Percentiles rank a stretch among this genome's conserved stretches.
These are phyloP conservation scores for Phacellophora camtschatica DNA, from an alignment of 30 jellyfish, hydroid and myxozoan genomes.

Conservation along the genomic window DNA sequence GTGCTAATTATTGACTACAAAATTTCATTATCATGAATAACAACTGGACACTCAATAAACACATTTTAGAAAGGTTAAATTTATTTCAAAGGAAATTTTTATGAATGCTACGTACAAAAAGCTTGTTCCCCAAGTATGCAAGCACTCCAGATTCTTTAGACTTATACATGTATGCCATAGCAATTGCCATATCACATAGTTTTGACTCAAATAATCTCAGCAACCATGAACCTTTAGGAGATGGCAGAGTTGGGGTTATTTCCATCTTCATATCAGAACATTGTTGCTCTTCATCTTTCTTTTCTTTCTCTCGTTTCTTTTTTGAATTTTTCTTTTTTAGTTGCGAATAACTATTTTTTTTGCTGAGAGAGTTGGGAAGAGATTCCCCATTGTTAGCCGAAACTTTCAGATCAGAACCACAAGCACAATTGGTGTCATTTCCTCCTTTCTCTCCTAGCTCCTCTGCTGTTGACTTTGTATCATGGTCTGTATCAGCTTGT, in stretches of 20 bases:
- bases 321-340: constrained; percentile 48
- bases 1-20: no score
- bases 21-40: no score
- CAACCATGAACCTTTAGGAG: constrained; percentile 93
- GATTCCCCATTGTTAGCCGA: background rate
- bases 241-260: constrained; percentile 67
- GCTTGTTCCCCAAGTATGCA: constrained; percentile 95
- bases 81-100: no score
- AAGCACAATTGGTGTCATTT: background rate
- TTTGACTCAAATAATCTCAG: constrained; percentile 93
- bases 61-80: no score
- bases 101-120: constrained; percentile 90
- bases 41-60: no score
- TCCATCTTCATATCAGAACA: background rate
- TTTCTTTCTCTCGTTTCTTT: constrained; percentile 20
- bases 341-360: constrained; percentile 39
- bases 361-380: background rate
- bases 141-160: constrained; percentile 95
- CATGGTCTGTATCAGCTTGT: background rate
- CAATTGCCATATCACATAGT: constrained; percentile 94
- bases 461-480: background rate
- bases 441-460: background rate
- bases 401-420: constrained; percentile 11
- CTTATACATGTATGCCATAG: constrained; percentile 87
- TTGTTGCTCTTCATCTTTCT: constrained; percentile 58